A percentile compares a stretch with the other conserved stretches of the same genome.
phyloP scores from a whole-genome alignment of 37 sponge, comb jelly and placozoan species.

The Axinella damicornis region DNA sequence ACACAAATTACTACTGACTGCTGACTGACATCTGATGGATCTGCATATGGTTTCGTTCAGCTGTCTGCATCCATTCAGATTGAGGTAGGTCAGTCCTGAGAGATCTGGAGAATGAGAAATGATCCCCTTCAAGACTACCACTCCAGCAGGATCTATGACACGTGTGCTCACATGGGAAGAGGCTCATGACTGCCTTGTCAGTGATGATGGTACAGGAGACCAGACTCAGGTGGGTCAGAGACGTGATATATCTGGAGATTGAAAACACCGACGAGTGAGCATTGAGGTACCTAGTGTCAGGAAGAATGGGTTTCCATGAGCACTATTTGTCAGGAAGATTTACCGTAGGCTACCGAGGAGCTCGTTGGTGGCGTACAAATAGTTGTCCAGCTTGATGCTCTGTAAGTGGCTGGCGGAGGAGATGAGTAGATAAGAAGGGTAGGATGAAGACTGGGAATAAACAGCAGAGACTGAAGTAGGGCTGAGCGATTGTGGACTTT shows the following conservation, averaged over 20 bases:
- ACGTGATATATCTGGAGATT: constrained; percentile 37
- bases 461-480: not conserved
- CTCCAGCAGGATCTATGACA: no score
- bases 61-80: constrained; percentile 63
- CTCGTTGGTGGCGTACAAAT: constrained; percentile 61
- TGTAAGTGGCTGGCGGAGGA: constrained; percentile 34
- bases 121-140: no score
- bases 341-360: constrained; percentile 45
- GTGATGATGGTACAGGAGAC: constrained; percentile 57
- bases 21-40: constrained; percentile 45
- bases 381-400: constrained; percentile 47
- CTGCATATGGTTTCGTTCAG: constrained; percentile 47
- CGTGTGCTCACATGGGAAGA: constrained; percentile 67
- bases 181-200: constrained; percentile 43
- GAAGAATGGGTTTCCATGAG: no score
- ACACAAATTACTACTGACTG: no score
- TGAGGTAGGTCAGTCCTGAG: constrained; percentile 27
- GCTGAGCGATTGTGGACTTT: not conserved
- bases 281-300: no score
- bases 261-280: not conserved
- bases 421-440: not conserved
- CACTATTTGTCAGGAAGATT: no score
- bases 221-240: constrained; percentile 42
- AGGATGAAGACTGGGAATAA: no score
- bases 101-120: constrained; percentile 27